Conservation (phyloP, 2,888 invertebrate species). For the Acheta domesticus region DNA sequence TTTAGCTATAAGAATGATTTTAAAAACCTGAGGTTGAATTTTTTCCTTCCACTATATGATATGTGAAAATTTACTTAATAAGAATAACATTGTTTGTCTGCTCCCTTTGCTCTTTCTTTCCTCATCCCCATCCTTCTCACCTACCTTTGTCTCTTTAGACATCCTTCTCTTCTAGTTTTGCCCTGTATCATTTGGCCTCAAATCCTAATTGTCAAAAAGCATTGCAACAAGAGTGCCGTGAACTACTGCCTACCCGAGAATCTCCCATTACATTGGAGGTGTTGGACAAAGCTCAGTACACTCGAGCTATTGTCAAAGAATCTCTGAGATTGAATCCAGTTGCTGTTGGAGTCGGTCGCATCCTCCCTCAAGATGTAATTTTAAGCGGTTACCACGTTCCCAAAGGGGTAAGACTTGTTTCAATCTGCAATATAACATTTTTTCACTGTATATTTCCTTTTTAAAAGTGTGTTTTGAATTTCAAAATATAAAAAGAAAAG, state of each 20-base stretch:
- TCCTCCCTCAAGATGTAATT: conserved; percentile 64
- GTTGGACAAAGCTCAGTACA: conserved; percentile 63
- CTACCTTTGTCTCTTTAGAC: conserved; percentile 55
- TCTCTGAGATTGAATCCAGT: conserved; percentile 77
- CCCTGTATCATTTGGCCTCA: conserved; percentile 72
- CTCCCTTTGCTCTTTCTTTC: no score
- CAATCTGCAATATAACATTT: background rate
- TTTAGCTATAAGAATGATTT: no score
- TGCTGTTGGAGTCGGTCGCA: conserved; percentile 76
- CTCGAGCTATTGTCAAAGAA: conserved; percentile 81
- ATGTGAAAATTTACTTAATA: no score
- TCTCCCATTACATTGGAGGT: conserved; percentile 57
- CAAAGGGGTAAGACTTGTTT: conserved; percentile 59
- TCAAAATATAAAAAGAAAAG: no score
- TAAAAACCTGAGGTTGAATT: no score
- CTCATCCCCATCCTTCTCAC: no score
- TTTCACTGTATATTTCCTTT: background rate
- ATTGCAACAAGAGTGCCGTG: conserved; percentile 60
- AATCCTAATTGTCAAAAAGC: conserved; percentile 66
- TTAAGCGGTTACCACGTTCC: conserved; percentile 73
- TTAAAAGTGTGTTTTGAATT: no score
- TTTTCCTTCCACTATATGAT: no score
- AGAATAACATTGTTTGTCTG: no score
- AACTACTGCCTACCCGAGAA: conserved; percentile 54
- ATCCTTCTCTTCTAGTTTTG: conserved; percentile 71